Percentiles rank a stretch among this genome's conserved stretches.
These are phyloP conservation scores for Eueremaeus valkanovi DNA, from an alignment of 2,888 invertebrate species.

Conservation along the genomic window DNA sequence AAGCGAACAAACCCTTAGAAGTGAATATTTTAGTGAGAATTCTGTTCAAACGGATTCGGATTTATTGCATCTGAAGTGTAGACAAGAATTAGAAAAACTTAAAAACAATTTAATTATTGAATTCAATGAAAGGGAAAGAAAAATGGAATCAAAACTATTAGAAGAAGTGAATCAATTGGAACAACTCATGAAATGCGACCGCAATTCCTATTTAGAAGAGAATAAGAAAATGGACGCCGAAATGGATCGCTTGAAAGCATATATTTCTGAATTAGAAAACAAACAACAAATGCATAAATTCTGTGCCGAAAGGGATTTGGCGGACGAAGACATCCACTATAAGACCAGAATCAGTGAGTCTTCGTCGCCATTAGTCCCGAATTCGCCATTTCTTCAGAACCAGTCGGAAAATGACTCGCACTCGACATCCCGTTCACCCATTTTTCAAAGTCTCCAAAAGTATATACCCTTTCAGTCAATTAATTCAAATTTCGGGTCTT, in stretches of 20 bases:
- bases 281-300: neutral
- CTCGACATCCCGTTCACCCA: constrained; percentile 2
- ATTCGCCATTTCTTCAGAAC: neutral
- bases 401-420: neutral
- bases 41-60: neutral
- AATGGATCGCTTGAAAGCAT: neutral
- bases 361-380: neutral
- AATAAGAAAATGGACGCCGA: neutral
- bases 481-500: neutral
- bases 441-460: constrained; percentile 8
- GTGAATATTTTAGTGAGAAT: neutral
- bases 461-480: neutral
- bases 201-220: neutral
- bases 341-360: neutral
- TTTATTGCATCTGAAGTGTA: neutral
- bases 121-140: neutral
- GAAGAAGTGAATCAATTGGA: neutral
- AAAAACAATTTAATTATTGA: neutral
- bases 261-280: neutral
- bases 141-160: neutral
- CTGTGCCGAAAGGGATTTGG: too few species aligned
- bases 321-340: neutral
- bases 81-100: neutral
- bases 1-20: neutral
- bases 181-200: neutral